phyloP scores from a whole-genome alignment of 2,113 vertebrate species.

The Prunella fulvescens region DNA sequence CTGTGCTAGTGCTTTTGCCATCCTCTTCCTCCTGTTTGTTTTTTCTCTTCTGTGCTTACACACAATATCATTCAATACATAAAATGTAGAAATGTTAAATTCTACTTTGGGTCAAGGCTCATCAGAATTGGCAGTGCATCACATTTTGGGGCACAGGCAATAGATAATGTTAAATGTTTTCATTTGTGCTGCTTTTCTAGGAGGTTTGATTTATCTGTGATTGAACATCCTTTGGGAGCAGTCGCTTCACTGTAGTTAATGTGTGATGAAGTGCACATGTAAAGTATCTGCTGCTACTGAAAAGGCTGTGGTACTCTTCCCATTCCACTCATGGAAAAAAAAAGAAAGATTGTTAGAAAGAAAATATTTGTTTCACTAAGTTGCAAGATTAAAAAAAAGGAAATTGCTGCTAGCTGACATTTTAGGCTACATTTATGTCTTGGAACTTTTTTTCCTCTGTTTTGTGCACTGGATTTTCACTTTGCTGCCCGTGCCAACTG shows the following conservation, averaged over 20 bases:
- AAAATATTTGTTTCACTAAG: not conserved
- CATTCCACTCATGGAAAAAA: not conserved
- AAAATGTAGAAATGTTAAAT: not conserved
- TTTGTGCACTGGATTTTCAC: constrained; percentile 2
- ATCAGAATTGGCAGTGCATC: not conserved
- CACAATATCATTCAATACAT: fast-evolving
- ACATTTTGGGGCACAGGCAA: not conserved
- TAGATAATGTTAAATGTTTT: not conserved
- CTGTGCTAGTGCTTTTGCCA: not conserved
- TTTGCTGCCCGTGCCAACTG: constrained; percentile 1
- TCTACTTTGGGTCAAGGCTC: not conserved
- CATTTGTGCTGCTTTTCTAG: not conserved
- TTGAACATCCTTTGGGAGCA: not conserved
- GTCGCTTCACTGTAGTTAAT: not conserved
- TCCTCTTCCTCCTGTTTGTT: not conserved
- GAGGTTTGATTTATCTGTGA: constrained; percentile 18
- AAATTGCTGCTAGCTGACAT: not conserved
- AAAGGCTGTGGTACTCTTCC: not conserved
- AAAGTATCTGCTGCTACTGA: not conserved
- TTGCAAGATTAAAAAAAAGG: not conserved
- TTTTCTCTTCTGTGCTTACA: not conserved
- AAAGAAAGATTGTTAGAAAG: not conserved
- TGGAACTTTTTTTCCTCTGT: not conserved
- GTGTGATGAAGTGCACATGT: not conserved
- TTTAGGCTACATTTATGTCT: not conserved